phyloP scores from a whole-genome alignment of 2,888 invertebrate species.

The Hipparchia semele region DNA sequence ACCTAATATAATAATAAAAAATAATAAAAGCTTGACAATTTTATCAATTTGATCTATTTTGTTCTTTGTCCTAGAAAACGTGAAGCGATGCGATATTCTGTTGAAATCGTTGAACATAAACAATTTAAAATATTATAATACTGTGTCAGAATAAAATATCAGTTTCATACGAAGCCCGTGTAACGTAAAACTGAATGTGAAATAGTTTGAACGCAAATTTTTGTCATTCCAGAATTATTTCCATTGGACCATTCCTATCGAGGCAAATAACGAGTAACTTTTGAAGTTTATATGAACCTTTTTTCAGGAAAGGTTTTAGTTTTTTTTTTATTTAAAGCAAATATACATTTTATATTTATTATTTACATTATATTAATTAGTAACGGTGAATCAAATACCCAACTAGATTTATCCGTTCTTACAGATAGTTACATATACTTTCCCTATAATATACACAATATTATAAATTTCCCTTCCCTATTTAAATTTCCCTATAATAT shows the following conservation, averaged over 20 bases:
- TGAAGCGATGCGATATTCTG: neutral
- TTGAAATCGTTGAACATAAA: constrained; percentile 8
- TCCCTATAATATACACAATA: no score
- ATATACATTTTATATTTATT: no score
- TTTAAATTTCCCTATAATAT: no score
- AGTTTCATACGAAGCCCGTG: constrained; percentile 33
- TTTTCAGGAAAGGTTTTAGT: neutral
- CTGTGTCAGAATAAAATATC: constrained; percentile 33
- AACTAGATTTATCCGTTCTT: no score
- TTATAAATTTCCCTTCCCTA: no score
- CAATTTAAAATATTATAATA: constrained; percentile 10
- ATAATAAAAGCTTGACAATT: no score
- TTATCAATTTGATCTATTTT: neutral
- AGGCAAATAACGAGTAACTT: neutral
- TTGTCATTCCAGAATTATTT: constrained; percentile 20
- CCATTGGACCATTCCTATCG: constrained; percentile 11
- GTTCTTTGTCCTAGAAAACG: neutral
- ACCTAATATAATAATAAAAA: no score
- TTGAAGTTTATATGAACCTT: neutral
- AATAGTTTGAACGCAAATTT: constrained; percentile 18
- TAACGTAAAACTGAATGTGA: constrained; percentile 30
- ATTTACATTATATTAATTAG: no score
- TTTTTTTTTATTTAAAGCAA: no score
- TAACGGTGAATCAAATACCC: no score
- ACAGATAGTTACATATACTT: no score